Evolutionary conservation across 2,888 invertebrate genomes (phyloP), one percentile per base, ranked within the genome.

Genomic region (Scotopteryx bipunctaria): DNA sequence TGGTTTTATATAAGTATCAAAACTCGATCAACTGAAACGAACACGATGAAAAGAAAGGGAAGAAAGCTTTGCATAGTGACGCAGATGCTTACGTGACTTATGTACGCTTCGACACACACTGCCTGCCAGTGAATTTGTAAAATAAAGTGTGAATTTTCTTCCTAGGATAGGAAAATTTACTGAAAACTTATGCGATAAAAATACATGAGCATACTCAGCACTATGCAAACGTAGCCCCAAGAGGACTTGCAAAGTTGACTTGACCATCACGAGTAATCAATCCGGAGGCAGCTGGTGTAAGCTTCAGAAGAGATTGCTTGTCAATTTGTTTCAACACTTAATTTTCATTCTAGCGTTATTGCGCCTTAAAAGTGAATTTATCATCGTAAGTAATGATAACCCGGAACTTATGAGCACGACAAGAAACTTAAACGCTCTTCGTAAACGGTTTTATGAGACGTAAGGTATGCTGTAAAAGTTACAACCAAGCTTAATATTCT

Each of bases 401-500:
- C 15, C 4, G 19, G 27, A 19, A 13, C 33, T 27, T 27, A 48
- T 4, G 35, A 41, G 35, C 15, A 1, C 14, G 41, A 36, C 27
- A 41, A 42, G 29, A 48, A 42, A 29, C 48, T 40, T 29, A 48
- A 48, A 23, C 14, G 41, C 53, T 51, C 49, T 53, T 62, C 44
- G 49, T 54, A 47, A 52, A 45, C 55, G 33, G 40, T 33, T n/a
- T n/a, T 37, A 47, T 57, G 47, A 55, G 50, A 53, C 35, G 43
- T 25, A 32, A 50, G 42, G 50, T 42, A 42, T 37, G 35, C 41
- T 47, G 53, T 59, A 52, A 62, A 58, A 57, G 52, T 63, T 60
- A 69, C 53, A 45, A 51, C 53, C 37, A 43, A 47, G 49, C 55
- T 59, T 57, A 57, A 66, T 58, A 61, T 55, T 42, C 52, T 61